phyloP scores from a whole-genome alignment of 2,797 vertebrate genomes.

The Oryzias sinensis region DNA sequence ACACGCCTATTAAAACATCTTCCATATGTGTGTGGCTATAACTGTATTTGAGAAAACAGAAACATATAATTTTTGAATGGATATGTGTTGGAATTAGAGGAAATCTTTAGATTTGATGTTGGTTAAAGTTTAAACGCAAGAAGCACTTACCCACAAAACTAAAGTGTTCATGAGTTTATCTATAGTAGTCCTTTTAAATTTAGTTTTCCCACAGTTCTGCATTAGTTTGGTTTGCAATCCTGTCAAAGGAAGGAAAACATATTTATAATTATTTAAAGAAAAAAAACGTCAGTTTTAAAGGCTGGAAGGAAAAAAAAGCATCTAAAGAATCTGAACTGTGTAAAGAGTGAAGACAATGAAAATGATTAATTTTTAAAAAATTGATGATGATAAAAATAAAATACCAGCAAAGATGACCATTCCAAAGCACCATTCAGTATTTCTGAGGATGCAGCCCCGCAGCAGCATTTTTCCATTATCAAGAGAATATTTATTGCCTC shows the following conservation, averaged over 20 bases:
- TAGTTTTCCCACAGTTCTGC: conserved; percentile 87
- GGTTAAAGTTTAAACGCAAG: neutral
- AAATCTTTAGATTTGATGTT: neutral
- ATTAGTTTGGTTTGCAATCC: conserved; percentile 88
- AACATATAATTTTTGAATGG: neutral
- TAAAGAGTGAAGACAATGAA: no score
- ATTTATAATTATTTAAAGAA: neutral
- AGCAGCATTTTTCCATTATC: conserved; percentile 83
- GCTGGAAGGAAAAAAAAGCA: no score
- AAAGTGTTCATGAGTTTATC: conserved; percentile 88
- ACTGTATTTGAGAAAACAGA: no score
- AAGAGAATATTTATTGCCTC: conserved; percentile 76
- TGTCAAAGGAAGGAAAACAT: conserved; percentile 8
- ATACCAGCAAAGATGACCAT: conserved; percentile 86
- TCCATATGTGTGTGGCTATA: no score
- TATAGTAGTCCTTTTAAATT: conserved; percentile 88
- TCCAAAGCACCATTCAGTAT: conserved; percentile 87
- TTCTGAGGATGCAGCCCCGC: conserved; percentile 83
- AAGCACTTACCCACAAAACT: conserved; percentile 83
- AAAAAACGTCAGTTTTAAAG: neutral
- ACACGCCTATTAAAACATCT: neutral
- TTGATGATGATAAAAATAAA: conserved; percentile 35
- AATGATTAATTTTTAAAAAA: neutral
- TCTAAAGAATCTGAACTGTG: no score
- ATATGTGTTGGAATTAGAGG: neutral